Evolutionary conservation across 92 coral and sea anemone species (phyloP).

Genomic region (Umimayanthus chanpuru): DNA sequence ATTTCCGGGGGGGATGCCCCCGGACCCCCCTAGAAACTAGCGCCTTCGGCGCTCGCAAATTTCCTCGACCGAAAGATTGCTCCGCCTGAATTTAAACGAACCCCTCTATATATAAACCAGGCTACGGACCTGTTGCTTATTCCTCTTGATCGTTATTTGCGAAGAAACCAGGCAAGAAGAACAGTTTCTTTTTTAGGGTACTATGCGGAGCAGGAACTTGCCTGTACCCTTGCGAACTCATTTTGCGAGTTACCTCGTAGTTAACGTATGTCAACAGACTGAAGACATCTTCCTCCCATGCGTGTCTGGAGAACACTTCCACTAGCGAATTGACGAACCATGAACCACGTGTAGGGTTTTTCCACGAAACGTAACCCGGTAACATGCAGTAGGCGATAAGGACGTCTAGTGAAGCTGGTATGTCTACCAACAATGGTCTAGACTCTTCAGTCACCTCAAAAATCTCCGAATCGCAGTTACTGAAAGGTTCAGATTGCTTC

Average conservation of each 20-base stretch:
- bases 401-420: conserved; percentile 34
- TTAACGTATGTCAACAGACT: conserved; percentile 61
- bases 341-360: neutral
- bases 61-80: no score
- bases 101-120: no score
- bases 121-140: no score
- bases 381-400: conserved; percentile 54
- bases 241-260: conserved; percentile 49
- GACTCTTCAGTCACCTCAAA: neutral
- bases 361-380: conserved; percentile 42
- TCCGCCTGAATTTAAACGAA: no score
- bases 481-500: neutral
- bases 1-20: no score
- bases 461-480: no score
- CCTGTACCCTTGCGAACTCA: conserved; percentile 35
- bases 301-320: conserved; percentile 53
- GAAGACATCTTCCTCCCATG: conserved; percentile 68
- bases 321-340: conserved; percentile 48
- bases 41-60: no score
- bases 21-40: no score
- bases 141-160: neutral
- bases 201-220: conserved; percentile 58
- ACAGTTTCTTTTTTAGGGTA: conserved; percentile 62
- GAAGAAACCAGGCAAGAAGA: conserved; percentile 62
- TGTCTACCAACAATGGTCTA: neutral